phyloP scores from a whole-genome alignment of 1,140 invertebrate genomes.

The Streblospio benedicti region DNA sequence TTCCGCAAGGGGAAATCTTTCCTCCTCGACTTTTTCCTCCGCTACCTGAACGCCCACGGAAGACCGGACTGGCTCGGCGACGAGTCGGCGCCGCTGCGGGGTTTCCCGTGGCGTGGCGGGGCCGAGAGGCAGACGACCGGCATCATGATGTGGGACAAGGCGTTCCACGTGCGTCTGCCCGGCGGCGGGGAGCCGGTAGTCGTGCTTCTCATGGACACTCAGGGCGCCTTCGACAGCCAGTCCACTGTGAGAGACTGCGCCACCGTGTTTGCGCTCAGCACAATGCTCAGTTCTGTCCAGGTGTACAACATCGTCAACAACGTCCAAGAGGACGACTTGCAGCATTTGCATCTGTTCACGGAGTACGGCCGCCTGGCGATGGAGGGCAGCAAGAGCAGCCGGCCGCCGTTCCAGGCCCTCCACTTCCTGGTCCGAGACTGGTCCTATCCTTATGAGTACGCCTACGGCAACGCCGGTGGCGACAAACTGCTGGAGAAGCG shows the following conservation, averaged over 20 bases:
- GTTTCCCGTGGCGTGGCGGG: conserved; percentile 86
- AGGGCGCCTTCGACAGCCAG: conserved; percentile 93
- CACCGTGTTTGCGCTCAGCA: conserved; percentile 89
- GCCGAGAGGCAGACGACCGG: conserved; percentile 90
- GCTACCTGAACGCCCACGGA: conserved; percentile 62
- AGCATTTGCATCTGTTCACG: conserved; percentile 82
- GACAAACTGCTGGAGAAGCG: conserved; percentile 73
- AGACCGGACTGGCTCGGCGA: conserved; percentile 52
- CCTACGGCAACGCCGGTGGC: conserved; percentile 85
- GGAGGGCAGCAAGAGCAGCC: conserved; percentile 61
- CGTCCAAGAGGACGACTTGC: conserved; percentile 91
- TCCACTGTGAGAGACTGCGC: conserved; percentile 92
- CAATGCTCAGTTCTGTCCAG: conserved; percentile 85
- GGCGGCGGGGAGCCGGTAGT: conserved; percentile 64
- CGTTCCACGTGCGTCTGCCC: no score
- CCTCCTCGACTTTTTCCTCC: conserved; percentile 82
- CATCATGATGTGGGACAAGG: conserved; percentile 90
- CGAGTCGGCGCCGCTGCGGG: conserved; percentile 47
- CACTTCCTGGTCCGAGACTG: conserved; percentile 95
- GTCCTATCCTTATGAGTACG: conserved; percentile 94
- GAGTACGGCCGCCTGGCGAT: conserved; percentile 86
- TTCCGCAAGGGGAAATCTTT: conserved; percentile 97
- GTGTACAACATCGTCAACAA: conserved; percentile 90
- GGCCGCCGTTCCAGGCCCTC: conserved; percentile 53
- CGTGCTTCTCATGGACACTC: conserved; percentile 87